phyloP scores from a whole-genome alignment of 1,140 invertebrate genomes.

The Temnothorax curvispinosus region DNA sequence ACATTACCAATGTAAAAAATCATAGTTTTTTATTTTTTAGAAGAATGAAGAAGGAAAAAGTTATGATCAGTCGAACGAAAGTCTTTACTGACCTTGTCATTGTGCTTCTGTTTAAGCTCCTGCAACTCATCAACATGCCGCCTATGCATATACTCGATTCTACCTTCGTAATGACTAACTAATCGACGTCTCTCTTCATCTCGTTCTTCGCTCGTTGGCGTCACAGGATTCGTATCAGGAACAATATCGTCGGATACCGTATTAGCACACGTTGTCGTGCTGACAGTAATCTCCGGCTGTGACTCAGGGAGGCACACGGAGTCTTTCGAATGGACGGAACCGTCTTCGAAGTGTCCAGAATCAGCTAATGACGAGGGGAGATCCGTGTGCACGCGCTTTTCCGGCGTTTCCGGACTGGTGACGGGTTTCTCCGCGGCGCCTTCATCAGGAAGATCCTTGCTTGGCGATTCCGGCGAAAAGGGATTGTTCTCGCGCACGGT shows the following conservation, averaged over 20 bases:
- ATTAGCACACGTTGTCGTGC: conserved; percentile 76
- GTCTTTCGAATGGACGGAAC: conserved; percentile 91
- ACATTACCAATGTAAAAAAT: neutral
- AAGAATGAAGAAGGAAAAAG: neutral
- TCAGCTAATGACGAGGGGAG: conserved; percentile 89
- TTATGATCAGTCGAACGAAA: neutral
- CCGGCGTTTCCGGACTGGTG: conserved; percentile 68
- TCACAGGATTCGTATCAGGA: conserved; percentile 2
- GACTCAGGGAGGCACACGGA: conserved; percentile 85
- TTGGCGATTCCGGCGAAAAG: conserved; percentile 81
- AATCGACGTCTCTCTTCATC: conserved; percentile 89
- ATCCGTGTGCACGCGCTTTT: conserved; percentile 72
- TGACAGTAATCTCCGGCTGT: conserved; percentile 86
- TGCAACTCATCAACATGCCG: conserved; percentile 90
- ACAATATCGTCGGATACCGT: conserved; percentile 38
- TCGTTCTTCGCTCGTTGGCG: conserved; percentile 76
- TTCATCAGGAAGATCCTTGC: conserved; percentile 78
- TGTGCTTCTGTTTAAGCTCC: conserved; percentile 91
- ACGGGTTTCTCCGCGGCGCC: conserved; percentile 50
- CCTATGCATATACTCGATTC: conserved; percentile 90
- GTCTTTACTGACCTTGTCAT: conserved; percentile 88
- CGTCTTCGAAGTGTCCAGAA: conserved; percentile 95
- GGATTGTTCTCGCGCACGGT: conserved; percentile 89
- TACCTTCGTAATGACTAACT: conserved; percentile 90
- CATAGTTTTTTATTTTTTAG: neutral